Evolutionary conservation across 2,888 invertebrate species (phyloP).

Genomic region (Hirtodrosophila trivittata): DNA sequence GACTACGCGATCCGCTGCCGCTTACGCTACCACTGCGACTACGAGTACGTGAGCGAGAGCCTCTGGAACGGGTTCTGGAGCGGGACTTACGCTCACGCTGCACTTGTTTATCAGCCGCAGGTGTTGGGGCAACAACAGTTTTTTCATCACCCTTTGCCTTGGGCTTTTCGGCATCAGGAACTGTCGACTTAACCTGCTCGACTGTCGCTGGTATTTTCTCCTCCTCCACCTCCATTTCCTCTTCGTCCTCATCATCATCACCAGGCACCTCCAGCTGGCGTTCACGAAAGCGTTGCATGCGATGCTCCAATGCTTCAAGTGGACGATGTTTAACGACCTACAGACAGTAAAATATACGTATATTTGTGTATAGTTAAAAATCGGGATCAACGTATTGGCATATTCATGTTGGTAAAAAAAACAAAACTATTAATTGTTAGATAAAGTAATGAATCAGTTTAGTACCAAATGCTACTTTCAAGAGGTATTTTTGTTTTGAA

Average conservation of each 20-base stretch:
- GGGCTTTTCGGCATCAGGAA: conserved; percentile 12
- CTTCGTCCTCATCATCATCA: conserved; percentile 89
- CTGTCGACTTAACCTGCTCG: conserved; percentile 46
- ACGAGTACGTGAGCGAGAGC: conserved; percentile 58
- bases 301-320: conserved; percentile 92
- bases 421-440: no score
- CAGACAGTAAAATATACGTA: not conserved
- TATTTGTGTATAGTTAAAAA: not conserved
- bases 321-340: conserved; percentile 92
- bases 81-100: conserved; percentile 78
- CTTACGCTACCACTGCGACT: conserved; percentile 54
- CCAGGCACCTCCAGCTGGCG: conserved; percentile 94
- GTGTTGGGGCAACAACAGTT: conserved; percentile 26
- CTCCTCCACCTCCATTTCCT: conserved; percentile 85
- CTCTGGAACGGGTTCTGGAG: conserved; percentile 65
- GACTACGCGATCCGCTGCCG: conserved; percentile 77
- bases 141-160: conserved; percentile 6
- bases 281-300: conserved; percentile 93
- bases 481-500: no score
- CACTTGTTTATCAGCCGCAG: conserved; percentile 60
- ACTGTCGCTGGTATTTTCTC: conserved; percentile 12
- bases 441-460: no score
- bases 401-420: no score
- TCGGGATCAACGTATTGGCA: no score
- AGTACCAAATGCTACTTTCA: no score